A percentile compares a stretch with the other conserved stretches of the same genome.
Conservation (phyloP, 2,113 vertebrate species). For the Eretmochelys imbricata region DNA sequence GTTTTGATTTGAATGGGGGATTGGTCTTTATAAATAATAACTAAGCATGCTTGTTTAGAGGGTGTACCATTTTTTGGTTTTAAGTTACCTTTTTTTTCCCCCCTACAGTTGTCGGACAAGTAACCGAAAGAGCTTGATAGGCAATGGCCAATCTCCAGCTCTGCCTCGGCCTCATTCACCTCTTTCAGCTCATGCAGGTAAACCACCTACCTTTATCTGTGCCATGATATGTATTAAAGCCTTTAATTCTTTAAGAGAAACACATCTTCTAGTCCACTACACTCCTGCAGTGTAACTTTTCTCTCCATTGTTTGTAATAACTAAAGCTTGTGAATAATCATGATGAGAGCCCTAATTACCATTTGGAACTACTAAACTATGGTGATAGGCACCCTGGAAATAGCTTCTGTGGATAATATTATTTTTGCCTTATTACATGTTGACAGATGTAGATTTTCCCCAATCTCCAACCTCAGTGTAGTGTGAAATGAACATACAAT, state of each 20-base stretch:
- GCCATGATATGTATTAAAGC: neutral
- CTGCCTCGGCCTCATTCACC: conserved; percentile 95
- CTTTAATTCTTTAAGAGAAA: neutral
- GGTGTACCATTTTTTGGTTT: neutral
- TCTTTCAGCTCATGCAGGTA: conserved; percentile 95
- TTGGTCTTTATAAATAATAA: neutral
- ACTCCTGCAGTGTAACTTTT: neutral
- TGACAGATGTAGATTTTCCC: neutral
- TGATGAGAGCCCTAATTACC: neutral
- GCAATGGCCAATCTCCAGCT: conserved; percentile 91
- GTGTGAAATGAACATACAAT: neutral
- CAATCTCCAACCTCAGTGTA: accelerated
- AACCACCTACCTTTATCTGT: neutral
- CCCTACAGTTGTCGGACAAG: conserved; percentile 92
- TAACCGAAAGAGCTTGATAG: conserved; percentile 96
- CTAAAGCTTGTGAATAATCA: neutral
- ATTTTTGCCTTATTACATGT: neutral
- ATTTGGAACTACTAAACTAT: neutral
- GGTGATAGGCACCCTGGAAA: neutral
- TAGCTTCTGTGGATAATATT: accelerated
- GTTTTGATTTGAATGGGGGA: neutral
- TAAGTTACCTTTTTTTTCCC: conserved; percentile 51
- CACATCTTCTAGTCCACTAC: neutral
- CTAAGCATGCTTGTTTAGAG: neutral
- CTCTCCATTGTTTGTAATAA: neutral